Evolutionary conservation across 2,113 vertebrate genomes (phyloP).

Genomic region (Pelmatolapia mariae): DNA sequence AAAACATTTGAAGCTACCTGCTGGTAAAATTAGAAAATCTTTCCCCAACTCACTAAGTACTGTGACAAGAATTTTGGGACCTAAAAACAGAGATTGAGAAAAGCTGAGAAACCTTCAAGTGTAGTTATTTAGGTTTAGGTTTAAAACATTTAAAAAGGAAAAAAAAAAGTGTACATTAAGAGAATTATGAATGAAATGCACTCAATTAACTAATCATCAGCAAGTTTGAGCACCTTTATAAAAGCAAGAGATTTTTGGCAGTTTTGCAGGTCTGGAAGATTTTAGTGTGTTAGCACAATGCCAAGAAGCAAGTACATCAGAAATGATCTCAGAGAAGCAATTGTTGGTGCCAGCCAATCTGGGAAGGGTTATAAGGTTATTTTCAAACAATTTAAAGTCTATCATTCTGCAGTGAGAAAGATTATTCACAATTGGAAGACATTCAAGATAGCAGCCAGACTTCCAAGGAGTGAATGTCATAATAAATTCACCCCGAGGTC

Average conservation of each 20-base stretch:
- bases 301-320: not conserved
- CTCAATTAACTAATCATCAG: not conserved
- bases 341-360: not conserved
- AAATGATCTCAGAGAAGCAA: not conserved
- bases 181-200: not conserved
- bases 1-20: not conserved
- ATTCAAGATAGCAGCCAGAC: not conserved
- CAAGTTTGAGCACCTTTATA: not conserved
- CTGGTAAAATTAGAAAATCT: not conserved
- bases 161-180: not conserved
- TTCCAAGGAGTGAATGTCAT: not conserved
- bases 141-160: not conserved
- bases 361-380: not conserved
- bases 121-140: not conserved
- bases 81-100: not conserved
- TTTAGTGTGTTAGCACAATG: not conserved
- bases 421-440: not conserved
- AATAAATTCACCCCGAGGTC: not conserved
- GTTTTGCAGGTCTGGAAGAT: not conserved
- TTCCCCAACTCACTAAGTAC: not conserved
- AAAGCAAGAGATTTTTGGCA: not conserved
- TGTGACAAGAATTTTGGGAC: not conserved
- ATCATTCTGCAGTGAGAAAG: not conserved
- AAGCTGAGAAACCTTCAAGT: not conserved
- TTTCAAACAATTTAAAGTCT: not conserved